These are phyloP conservation scores for Rhamphomyia laevipes DNA, from an alignment of 2,888 invertebrate species.

Conservation along the genomic window DNA sequence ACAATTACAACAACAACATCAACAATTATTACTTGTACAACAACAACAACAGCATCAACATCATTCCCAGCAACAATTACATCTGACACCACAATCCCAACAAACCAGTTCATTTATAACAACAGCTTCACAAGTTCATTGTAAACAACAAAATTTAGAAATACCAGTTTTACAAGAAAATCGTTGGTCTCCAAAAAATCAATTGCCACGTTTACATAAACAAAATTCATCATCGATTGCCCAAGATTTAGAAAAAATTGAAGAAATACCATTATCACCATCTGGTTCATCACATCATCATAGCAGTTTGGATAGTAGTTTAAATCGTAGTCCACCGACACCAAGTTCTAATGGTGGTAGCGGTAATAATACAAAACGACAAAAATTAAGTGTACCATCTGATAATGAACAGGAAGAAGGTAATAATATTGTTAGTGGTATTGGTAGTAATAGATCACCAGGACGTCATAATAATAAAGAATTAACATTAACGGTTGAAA, in stretches of 20 bases:
- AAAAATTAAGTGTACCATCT: background rate
- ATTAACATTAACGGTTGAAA: slow-evolving; percentile 29
- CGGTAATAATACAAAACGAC: background rate
- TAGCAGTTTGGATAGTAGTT: slow-evolving; percentile 31
- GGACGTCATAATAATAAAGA: slow-evolving; percentile 22
- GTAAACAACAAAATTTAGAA: slow-evolving; percentile 24
- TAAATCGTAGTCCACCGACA: slow-evolving; percentile 35
- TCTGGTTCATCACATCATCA: slow-evolving; percentile 34
- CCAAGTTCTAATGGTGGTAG: slow-evolving; percentile 10
- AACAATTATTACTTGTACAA: slow-evolving; percentile 18
- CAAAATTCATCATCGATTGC: slow-evolving; percentile 58
- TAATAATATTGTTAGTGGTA: slow-evolving; percentile 13
- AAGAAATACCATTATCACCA: slow-evolving; percentile 49
- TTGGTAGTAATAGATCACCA: slow-evolving; percentile 8
- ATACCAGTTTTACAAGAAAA: slow-evolving; percentile 35
- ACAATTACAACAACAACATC: slow-evolving; percentile 1
- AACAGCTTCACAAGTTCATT: background rate
- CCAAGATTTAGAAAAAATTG: slow-evolving; percentile 55
- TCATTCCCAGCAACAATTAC: background rate
- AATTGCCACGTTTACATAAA: slow-evolving; percentile 41
- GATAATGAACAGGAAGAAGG: background rate
- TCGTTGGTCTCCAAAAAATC: slow-evolving; percentile 23
- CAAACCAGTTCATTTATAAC: background rate
- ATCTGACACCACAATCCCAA: too few relatives aligned
- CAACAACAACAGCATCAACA: slow-evolving; percentile 20